Base-by-base conservation (phyloP, 2,888 invertebrate genomes). In the Junonia oenone region DNA sequence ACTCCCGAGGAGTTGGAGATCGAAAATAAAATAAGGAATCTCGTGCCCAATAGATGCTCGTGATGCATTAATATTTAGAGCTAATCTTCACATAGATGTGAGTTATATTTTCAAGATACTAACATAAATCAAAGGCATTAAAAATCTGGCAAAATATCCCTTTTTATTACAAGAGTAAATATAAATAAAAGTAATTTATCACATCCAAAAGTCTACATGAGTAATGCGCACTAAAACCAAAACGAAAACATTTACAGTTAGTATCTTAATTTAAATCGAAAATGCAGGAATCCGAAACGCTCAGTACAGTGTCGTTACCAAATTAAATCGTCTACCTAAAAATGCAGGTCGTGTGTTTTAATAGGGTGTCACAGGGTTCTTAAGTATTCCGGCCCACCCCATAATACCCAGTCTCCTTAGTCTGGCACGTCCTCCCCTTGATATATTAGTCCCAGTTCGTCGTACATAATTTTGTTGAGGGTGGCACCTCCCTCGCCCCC, bases 381-480 rank as follows among this genome's bases (percentile, higher is more conserved):
- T 89, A 89, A 90, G 89, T 90, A 90, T 90, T 90, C 89, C 83
- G 81, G 81, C 85, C 84, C 86, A 78, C 86, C 88, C 87, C 68
- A 81, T 87, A 90, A 89, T 90, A 84, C 90, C 84, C 84, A 80
- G 86, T 83, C 89, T 88, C 87, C 89, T 88, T 87, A 88, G 88
- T 84, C 86, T 86, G 84, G 86, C 87, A 88, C 89, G 89, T 88
- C 88, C 89, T 86, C 89, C 89, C 88, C 83, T 76, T 89, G 88
- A 90, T 90, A 90, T 90, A 90, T 90, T 86, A 83, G 83, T 90
- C 90, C 90, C 90, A 87, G 90, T 86, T 84, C 90, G 89, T 90
- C 90, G 90, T 90, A 90, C 90, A 90, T 90, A 90, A 90, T 90
- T 90, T 90, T 89, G 89, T 80, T 76, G 86, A 76, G 86, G 83